phyloP scores from a whole-genome alignment of 2,113 vertebrate species.

The Erythrocebus patas region DNA sequence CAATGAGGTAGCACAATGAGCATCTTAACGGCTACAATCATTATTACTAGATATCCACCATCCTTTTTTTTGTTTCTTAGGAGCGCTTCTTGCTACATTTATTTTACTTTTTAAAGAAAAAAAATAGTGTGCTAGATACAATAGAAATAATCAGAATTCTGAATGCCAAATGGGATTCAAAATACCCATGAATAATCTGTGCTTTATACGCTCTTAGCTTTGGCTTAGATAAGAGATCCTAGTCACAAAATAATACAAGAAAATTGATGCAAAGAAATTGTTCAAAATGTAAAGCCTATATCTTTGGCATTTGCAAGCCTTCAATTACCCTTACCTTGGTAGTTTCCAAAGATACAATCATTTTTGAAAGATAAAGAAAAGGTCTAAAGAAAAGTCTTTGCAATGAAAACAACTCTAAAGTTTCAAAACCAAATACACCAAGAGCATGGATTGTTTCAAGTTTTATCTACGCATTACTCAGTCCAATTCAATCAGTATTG shows the following conservation, averaged over 20 bases:
- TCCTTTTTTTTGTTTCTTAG: not conserved
- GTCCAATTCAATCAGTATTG: not conserved
- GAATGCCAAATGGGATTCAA: constrained; percentile 58
- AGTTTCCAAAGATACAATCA: constrained; percentile 60
- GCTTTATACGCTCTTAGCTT: constrained; percentile 77
- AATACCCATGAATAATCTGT: constrained; percentile 71
- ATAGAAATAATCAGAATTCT: constrained; percentile 76
- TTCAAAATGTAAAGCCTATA: constrained; percentile 61
- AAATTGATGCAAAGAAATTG: constrained; percentile 71
- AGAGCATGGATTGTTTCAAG: not conserved
- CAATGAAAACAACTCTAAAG: constrained; percentile 31
- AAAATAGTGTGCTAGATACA: constrained; percentile 37
- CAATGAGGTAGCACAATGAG: constrained; percentile 34
- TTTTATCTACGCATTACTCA: not conserved
- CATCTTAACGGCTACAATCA: not conserved
- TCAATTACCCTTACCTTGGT: constrained; percentile 74
- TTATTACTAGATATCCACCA: constrained; percentile 24
- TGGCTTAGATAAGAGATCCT: constrained; percentile 73
- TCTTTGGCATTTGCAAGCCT: constrained; percentile 72
- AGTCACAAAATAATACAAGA: constrained; percentile 70
- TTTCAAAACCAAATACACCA: constrained; percentile 21
- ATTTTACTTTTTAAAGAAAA: constrained; percentile 57
- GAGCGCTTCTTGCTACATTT: constrained; percentile 43
- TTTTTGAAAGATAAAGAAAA: constrained; percentile 58
- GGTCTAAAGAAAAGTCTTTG: constrained; percentile 42